phyloP scores from a whole-genome alignment of 64 coral and sea anemone genomes.

The Montipora capricornis region DNA sequence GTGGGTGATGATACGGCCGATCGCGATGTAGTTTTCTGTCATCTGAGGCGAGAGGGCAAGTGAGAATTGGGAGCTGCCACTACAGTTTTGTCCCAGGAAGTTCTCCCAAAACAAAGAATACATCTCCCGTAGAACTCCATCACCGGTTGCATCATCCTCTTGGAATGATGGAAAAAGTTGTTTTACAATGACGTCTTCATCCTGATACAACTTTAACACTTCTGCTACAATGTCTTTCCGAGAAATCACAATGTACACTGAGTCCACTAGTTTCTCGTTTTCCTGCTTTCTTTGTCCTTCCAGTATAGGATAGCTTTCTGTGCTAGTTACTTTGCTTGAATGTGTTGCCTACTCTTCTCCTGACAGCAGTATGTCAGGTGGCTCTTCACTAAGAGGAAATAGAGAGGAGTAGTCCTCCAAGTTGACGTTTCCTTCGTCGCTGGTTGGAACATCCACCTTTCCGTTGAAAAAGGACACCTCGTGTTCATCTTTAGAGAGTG shows the following conservation, averaged over 20 bases:
- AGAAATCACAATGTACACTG: not conserved
- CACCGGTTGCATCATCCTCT: not conserved
- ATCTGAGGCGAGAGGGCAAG: not conserved
- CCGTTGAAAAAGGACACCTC: too few species aligned
- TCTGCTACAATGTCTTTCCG: not conserved
- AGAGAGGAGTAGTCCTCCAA: too few species aligned
- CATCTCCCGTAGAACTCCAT: conserved; percentile 8
- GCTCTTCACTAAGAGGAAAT: too few species aligned
- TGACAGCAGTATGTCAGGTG: too few species aligned
- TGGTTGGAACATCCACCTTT: too few species aligned
- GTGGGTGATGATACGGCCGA: not conserved
- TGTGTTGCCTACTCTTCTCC: too few species aligned
- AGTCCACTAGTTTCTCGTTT: not conserved
- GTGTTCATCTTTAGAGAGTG: too few species aligned
- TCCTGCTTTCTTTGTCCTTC: not conserved
- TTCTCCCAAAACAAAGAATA: conserved; percentile 1
- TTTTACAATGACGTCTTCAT: not conserved
- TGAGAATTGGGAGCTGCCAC: not conserved
- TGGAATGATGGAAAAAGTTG: not conserved
- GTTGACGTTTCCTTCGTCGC: too few species aligned
- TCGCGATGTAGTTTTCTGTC: not conserved
- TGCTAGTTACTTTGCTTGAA: too few species aligned
- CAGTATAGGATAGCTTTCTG: too few species aligned
- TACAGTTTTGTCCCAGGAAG: not conserved
- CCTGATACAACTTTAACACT: not conserved